Percentiles rank a stretch among this genome's conserved stretches.
Conservation (phyloP, 2,888 invertebrate genomes). For the Sclerodermus sp. region DNA sequence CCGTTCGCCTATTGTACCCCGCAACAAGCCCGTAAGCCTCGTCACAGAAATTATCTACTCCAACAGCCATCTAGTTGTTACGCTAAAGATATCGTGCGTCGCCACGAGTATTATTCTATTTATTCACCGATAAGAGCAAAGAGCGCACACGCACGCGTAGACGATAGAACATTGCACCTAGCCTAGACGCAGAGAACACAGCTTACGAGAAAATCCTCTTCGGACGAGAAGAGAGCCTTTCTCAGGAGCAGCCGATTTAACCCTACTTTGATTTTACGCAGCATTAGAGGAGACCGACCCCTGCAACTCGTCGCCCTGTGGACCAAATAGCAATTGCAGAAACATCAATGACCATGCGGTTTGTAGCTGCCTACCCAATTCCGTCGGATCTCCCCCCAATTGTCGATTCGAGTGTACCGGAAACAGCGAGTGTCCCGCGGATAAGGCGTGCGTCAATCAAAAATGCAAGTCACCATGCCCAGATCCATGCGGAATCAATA, state of each 20-base stretch:
- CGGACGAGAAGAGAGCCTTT: too few species aligned
- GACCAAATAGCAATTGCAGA: constrained; percentile 77
- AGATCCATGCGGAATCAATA: constrained; percentile 75
- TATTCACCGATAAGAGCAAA: not conserved
- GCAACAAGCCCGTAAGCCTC: constrained; percentile 38
- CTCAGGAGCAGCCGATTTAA: too few species aligned
- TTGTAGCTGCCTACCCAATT: constrained; percentile 77
- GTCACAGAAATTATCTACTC: not conserved
- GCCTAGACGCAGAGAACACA: too few species aligned
- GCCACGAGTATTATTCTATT: not conserved
- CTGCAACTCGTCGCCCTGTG: constrained; percentile 66
- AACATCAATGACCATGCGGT: constrained; percentile 72
- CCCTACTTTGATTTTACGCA: not conserved
- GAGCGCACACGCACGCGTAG: too few species aligned
- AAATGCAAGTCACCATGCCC: constrained; percentile 80
- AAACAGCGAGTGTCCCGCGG: constrained; percentile 78
- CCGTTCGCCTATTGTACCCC: constrained; percentile 71
- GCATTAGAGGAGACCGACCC: constrained; percentile 34
- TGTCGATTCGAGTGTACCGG: constrained; percentile 81
- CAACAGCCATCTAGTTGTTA: not conserved
- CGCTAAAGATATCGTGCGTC: not conserved
- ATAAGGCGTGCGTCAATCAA: constrained; percentile 77
- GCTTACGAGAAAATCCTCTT: too few species aligned
- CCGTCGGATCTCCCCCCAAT: constrained; percentile 79
- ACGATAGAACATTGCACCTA: too few species aligned